A percentile compares a stretch with the other conserved stretches of the same genome.
Conservation (phyloP, 2,797 vertebrate species). For the Xenops minutus region DNA sequence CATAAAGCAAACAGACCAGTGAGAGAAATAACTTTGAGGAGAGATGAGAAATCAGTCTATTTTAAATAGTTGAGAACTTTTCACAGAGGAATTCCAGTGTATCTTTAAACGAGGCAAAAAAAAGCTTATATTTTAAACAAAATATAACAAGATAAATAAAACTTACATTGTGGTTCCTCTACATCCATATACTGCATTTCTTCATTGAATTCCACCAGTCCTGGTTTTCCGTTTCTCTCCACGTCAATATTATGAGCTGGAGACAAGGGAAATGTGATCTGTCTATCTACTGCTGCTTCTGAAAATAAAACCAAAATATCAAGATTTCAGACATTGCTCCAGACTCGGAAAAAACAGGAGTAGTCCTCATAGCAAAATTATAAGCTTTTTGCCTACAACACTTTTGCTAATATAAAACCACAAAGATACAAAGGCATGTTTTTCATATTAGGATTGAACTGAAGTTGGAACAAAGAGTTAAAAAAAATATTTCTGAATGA, state of each 20-base stretch:
- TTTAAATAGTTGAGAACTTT: constrained; percentile 6
- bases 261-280: constrained; percentile 94
- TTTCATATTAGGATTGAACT: background rate
- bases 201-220: constrained; percentile 86
- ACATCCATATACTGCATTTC: constrained; percentile 98
- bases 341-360: background rate
- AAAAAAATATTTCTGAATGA: background rate
- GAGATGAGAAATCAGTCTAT: background rate
- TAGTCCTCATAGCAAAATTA: background rate
- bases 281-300: constrained; percentile 95
- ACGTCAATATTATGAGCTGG: constrained; percentile 87
- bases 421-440: background rate
- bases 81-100: background rate
- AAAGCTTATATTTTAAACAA: background rate
- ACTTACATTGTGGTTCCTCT: constrained; percentile 90
- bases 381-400: background rate
- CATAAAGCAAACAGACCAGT: background rate
- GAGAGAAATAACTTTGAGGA: background rate
- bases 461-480: background rate
- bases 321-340: background rate
- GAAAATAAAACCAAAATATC: constrained; percentile 75
- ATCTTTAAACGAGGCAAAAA: background rate
- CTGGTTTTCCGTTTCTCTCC: constrained; percentile 90
- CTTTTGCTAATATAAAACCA: background rate
- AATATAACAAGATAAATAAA: constrained; percentile 10